These are phyloP conservation scores for Drosophila littoralis DNA, from an alignment of 1,140 invertebrate species.

Conservation along the genomic window DNA sequence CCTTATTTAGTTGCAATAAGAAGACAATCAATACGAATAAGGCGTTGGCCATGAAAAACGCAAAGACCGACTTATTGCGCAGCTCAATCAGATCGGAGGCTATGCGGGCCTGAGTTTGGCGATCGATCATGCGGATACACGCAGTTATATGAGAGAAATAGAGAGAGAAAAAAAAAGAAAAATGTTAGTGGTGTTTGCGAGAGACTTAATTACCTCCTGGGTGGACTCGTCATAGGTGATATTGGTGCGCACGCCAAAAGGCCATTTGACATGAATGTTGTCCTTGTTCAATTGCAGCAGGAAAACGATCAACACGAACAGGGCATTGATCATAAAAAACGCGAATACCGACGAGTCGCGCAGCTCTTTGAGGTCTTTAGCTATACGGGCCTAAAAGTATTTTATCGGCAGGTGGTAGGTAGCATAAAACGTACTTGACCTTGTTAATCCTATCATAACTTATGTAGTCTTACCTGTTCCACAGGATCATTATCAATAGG, in stretches of 20 bases:
- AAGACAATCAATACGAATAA: constrained; percentile 99
- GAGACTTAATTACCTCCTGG: constrained; percentile 91
- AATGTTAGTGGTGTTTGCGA: constrained; percentile 70
- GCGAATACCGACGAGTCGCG: constrained; percentile 97
- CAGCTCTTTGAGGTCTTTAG: constrained; percentile 95
- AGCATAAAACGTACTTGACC: constrained; percentile 1
- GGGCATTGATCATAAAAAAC: constrained; percentile 99
- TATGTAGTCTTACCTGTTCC: constrained; percentile 89
- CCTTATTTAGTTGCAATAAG: constrained; percentile 98
- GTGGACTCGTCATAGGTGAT: constrained; percentile 94
- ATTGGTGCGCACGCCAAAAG: constrained; percentile 96
- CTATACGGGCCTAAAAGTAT: constrained; percentile 91
- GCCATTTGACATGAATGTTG: constrained; percentile 96
- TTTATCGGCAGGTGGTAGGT: constrained; percentile 34
- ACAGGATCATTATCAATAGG: constrained; percentile 97
- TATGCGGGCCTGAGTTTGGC: constrained; percentile 90
- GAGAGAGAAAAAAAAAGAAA: constrained; percentile 59
- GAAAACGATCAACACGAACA: constrained; percentile 99
- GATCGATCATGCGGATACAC: constrained; percentile 29
- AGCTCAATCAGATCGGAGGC: constrained; percentile 95
- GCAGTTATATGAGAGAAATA: constrained; percentile 14
- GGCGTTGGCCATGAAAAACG: constrained; percentile 99
- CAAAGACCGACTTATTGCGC: constrained; percentile 98
- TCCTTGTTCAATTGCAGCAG: constrained; percentile 98
- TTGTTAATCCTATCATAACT: neutral